Evolutionary conservation across 1,140 invertebrate genomes (phyloP).

Genomic region (Conus betulinus): DNA sequence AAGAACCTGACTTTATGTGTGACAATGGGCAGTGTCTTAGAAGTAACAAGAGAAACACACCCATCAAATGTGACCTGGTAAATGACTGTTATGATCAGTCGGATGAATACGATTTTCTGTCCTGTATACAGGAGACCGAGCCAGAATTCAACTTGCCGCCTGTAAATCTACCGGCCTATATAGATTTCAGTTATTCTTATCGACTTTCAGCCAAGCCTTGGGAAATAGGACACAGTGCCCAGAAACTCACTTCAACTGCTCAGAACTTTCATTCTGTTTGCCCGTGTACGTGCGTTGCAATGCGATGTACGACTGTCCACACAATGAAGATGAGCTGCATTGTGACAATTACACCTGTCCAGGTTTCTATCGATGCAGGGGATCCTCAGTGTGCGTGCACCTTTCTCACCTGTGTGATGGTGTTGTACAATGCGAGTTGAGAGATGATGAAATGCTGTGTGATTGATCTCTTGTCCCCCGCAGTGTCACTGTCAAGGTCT

Average conservation of each 20-base stretch:
- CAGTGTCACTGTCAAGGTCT: no score
- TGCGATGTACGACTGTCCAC: constrained; percentile 13
- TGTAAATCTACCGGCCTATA: neutral
- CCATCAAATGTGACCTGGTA: neutral
- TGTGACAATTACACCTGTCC: constrained; percentile 33
- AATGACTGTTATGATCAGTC: neutral
- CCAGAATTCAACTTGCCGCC: neutral
- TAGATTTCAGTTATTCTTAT: neutral
- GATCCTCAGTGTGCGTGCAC: constrained; percentile 20
- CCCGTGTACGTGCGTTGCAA: constrained; percentile 13
- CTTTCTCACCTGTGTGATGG: constrained; percentile 21
- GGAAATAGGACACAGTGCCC: neutral
- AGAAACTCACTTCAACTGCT: no score
- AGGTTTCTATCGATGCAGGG: constrained; percentile 31
- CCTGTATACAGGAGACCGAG: no score
- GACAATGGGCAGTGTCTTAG: neutral
- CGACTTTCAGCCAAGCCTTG: neutral
- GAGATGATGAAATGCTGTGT: constrained; percentile 33
- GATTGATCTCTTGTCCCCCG: no score
- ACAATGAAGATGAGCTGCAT: neutral
- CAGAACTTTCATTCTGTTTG: neutral
- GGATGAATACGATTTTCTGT: neutral
- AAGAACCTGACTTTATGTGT: neutral
- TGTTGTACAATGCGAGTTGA: constrained; percentile 20
- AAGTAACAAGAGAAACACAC: neutral